phyloP scores from a whole-genome alignment of 1,140 invertebrate species.

The Pachypsylla venusta region DNA sequence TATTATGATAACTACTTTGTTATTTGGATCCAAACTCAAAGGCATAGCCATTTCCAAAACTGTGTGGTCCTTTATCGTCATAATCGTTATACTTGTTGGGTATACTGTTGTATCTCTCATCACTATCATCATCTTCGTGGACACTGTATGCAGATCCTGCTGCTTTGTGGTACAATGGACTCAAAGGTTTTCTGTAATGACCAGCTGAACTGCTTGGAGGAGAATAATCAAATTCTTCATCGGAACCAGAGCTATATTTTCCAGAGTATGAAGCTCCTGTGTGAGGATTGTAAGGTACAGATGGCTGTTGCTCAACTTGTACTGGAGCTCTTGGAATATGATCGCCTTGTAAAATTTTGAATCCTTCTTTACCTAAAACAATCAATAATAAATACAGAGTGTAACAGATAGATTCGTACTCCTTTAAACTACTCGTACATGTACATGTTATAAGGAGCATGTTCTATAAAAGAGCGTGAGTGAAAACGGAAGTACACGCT shows the following conservation, averaged over 20 bases:
- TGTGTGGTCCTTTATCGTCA: conserved; percentile 34
- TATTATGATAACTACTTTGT: too few relatives aligned
- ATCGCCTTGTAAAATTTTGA: conserved; percentile 30
- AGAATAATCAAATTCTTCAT: conserved; percentile 14
- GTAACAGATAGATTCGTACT: too few relatives aligned
- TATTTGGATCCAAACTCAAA: conserved; percentile 34
- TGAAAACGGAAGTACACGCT: too few relatives aligned
- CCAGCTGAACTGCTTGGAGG: neutral
- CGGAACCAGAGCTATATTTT: conserved; percentile 6
- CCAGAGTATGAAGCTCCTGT: neutral
- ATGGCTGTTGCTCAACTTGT: neutral
- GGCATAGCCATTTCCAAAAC: conserved; percentile 40
- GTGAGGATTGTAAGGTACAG: neutral
- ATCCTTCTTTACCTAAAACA: conserved; percentile 28
- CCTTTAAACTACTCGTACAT: too few relatives aligned
- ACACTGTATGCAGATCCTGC: neutral
- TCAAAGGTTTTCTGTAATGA: neutral
- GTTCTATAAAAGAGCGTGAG: too few relatives aligned
- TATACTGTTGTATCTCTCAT: conserved; percentile 21
- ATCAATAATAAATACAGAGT: too few relatives aligned
- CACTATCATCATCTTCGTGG: conserved; percentile 14
- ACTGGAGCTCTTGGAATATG: conserved; percentile 23
- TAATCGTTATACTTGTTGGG: conserved; percentile 21
- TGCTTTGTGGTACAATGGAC: neutral
- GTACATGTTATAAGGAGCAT: too few relatives aligned